A percentile compares a stretch with the other conserved stretches of the same genome.
Evolutionary conservation across 2,113 vertebrate genomes (phyloP).

Genomic region (Tupaia tana): DNA sequence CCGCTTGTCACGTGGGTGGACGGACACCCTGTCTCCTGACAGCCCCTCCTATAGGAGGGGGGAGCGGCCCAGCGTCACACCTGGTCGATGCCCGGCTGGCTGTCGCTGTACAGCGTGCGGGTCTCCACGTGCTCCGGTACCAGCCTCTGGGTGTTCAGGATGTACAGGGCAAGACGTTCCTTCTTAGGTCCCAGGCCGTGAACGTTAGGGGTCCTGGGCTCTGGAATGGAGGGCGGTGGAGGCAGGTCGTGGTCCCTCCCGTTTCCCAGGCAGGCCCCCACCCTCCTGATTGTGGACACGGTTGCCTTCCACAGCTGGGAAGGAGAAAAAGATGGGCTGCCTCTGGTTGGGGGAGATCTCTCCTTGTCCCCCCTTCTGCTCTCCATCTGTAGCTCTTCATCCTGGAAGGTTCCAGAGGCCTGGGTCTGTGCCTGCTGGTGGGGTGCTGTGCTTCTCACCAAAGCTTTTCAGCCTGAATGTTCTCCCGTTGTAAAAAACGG

Average conservation of each 20-base stretch:
- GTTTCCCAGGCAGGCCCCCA: background rate
- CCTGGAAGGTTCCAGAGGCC: background rate
- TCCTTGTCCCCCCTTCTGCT: background rate
- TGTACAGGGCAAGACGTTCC: constrained; percentile 85
- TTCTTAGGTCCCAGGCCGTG: constrained; percentile 67
- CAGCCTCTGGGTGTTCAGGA: constrained; percentile 81
- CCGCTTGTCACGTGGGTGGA: background rate
- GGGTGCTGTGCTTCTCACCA: constrained; percentile 67
- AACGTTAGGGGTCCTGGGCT: background rate
- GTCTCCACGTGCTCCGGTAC: constrained; percentile 88
- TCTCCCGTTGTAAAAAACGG: constrained; percentile 66
- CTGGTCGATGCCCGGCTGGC: constrained; percentile 85
- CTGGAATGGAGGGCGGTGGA: constrained; percentile 52
- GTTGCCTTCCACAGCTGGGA: background rate
- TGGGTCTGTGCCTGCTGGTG: background rate
- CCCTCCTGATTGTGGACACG: background rate
- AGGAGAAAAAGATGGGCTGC: background rate
- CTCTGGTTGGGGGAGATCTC: background rate
- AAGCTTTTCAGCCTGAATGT: constrained; percentile 76
- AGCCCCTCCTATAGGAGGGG: background rate
- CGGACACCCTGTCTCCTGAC: background rate
- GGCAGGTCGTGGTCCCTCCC: background rate
- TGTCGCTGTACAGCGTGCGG: constrained; percentile 76
- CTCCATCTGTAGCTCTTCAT: background rate
- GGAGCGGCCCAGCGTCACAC: constrained; percentile 57